Evolutionary conservation across 2,888 invertebrate species (phyloP), one percentile per base, ranked within the genome.

Genomic region (Oxytorus armatus): DNA sequence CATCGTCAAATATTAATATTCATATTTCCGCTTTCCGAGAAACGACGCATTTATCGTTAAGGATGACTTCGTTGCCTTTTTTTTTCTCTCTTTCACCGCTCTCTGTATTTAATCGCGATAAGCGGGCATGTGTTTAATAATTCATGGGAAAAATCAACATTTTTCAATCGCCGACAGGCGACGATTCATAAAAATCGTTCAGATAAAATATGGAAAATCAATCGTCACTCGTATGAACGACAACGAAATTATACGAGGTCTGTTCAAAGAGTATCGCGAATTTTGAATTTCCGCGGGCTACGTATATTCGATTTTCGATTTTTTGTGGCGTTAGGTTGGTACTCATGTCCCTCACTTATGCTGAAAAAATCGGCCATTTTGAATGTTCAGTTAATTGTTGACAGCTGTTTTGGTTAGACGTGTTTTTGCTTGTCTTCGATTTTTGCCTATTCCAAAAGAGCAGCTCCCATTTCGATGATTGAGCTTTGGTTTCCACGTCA

Each of bases 1-100:
- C 49, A 36, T 78, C 25, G 42, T 8, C 14, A 25, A 73, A 73
- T 61, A 79, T 79, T 29, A 55, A 79, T 75, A 74, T 70, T 63
- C n/a, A 74, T 75, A 70, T 57, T 79, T 69, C 25, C 47, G 36
- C 29, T 69, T 70, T 65, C 49, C 29, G 11, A 23, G 47, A 44
- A 69, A 29, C 47, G 33, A 14, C 33, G 10, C n/a, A 42, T 42
- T 18, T 65, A 47, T 65, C 66, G 49, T 21, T 10, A n/a, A 4
- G 21, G 36, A 7, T 8, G 18, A n/a, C 33, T n/a, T 61, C n/a
- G 1, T 53, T 49, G 23, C 11, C 10, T 61, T 42, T 70, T 61
- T 42, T 70, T 36, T 49, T 51, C 55, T n/a, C 11, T 23, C 16
- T 1, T 8, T 18, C 16, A 3, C 16, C 39, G 10, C 5, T 63